Evolutionary conservation across 2,797 vertebrate species (phyloP), one percentile per base, ranked within the genome.

Genomic region (Cygnus olor): DNA sequence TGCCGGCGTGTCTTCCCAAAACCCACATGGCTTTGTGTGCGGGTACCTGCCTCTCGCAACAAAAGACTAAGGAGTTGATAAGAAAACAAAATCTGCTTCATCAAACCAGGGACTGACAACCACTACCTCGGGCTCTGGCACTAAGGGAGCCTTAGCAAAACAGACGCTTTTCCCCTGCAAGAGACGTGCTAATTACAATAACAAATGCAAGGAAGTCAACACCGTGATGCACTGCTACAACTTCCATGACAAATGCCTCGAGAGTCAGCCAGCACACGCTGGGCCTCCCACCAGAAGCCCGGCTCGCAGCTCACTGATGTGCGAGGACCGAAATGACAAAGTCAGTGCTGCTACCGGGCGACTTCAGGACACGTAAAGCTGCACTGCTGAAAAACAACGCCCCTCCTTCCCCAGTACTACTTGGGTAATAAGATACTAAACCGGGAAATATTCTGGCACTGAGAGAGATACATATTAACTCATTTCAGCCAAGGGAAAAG

Each of bases 111-210:
- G 4, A 54, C 19, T 3, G 27, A 74, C 27, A 85, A 36, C 30
- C n/a, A 56, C 0, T 0, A 36, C 36, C 65, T 63, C 17, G 2
- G 42, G 53, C 27, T 51, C 10, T 0, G 40, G 45, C 11, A 15
- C 11, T 3, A 5, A 0, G 32, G 3, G 16, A 3, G 0, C 17
- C 66, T 79, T 14, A 44, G 51, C 25, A 72, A 32, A 76, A 27
- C 0, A 24, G 16, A 3, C 10, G 2, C 28, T 69, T 25, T 4
- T n/a, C 15, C 24, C 14, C 53, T 71, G 4, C 9, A 6, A 1
- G 27, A n/a, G 1, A 36, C 27, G 38, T 11, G 5, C 30, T 47
- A n/a, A 8, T 15, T 9, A 16, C 47, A 57, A 4, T 3, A 65
- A 51, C 53, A 7, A 27, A 8, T 1, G 6, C 44, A 58, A 58